Conservation (phyloP, 2,797 vertebrate species). For the Coluber constrictor region DNA sequence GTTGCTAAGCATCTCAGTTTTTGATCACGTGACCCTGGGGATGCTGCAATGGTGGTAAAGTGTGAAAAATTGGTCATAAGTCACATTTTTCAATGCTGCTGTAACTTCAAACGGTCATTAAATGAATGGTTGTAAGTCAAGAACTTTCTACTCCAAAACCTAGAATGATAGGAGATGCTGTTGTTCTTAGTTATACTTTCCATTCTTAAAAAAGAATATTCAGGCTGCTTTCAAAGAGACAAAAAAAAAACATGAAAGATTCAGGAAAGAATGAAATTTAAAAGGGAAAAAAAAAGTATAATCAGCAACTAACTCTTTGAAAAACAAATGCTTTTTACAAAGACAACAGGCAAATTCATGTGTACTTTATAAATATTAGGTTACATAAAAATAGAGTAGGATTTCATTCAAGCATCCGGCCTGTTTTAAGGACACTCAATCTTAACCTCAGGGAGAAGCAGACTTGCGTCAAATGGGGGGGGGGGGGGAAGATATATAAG, state of each 20-base stretch:
- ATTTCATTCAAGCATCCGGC: slow-evolving; percentile 37
- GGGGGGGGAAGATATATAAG: no score
- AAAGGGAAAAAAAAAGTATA: slow-evolving; percentile 21
- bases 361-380: slow-evolving; percentile 41
- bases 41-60: not conserved
- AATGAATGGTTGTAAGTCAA: not conserved
- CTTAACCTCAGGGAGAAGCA: not conserved
- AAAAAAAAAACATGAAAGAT: slow-evolving; percentile 19
- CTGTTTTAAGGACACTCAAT: not conserved
- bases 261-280: not conserved
- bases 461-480: slow-evolving; percentile 2
- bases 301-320: slow-evolving; percentile 6
- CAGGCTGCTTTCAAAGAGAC: not conserved
- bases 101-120: not conserved
- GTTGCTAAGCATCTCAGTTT: not conserved
- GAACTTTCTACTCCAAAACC: not conserved
- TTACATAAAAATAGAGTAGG: slow-evolving; percentile 19
- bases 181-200: not conserved
- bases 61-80: not conserved
- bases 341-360: slow-evolving; percentile 28
- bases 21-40: not conserved
- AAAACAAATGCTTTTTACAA: slow-evolving; percentile 10
- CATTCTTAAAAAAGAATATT: not conserved
- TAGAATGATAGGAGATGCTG: not conserved
- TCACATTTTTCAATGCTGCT: not conserved